These are phyloP conservation scores for Buceros bicornis DNA, from an alignment of 2,797 vertebrate genomes.

Conservation along the genomic window DNA sequence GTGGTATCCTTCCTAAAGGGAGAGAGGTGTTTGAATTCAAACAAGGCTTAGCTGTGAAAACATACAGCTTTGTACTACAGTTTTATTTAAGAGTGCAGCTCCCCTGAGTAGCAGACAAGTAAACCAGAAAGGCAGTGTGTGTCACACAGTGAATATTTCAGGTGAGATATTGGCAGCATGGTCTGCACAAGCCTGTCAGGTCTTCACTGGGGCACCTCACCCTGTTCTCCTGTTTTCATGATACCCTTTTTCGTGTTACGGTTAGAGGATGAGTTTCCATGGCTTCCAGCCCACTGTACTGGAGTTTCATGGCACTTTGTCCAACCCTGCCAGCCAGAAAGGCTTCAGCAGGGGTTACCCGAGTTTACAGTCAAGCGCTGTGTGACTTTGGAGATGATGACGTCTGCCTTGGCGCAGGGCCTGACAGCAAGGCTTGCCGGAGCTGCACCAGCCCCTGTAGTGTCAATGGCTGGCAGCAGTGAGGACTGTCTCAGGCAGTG, in stretches of 20 bases:
- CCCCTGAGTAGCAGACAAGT: neutral
- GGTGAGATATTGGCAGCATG: accelerated
- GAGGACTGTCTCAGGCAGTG: neutral
- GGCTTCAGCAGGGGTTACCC: neutral
- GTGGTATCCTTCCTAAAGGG: neutral
- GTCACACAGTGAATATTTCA: neutral
- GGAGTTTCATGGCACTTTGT: accelerated
- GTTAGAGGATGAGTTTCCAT: neutral
- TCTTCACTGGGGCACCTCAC: neutral
- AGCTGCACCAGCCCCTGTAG: accelerated
- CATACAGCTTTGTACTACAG: accelerated
- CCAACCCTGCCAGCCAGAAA: accelerated
- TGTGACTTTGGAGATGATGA: neutral
- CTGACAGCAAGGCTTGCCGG: neutral
- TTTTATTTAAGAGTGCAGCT: neutral
- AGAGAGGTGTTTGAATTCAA: neutral
- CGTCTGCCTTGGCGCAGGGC: neutral
- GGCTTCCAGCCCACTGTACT: neutral
- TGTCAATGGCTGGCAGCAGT: accelerated
- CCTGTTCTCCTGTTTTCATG: neutral
- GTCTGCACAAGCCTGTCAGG: neutral
- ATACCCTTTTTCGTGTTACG: neutral
- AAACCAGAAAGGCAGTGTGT: neutral
- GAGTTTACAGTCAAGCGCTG: accelerated
- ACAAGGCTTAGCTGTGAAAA: neutral